Evolutionary conservation across 1,140 invertebrate species (phyloP).

Genomic region (Monomorium pharaonis): DNA sequence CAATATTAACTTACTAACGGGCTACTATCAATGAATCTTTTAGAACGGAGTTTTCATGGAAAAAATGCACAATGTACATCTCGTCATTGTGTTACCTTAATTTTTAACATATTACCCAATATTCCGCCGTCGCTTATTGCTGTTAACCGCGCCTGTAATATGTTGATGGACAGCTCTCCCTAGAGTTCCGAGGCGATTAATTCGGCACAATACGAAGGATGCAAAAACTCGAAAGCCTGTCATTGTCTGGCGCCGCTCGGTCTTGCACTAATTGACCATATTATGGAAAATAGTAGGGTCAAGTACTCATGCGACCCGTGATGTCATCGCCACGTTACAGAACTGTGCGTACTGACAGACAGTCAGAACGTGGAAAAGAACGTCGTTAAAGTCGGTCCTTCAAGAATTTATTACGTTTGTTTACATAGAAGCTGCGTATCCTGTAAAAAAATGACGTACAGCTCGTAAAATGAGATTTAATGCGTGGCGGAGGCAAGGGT

Average conservation of each 20-base stretch:
- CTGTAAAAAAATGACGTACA: conserved; percentile 46
- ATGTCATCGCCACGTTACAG: conserved; percentile 72
- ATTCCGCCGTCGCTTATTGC: conserved; percentile 20
- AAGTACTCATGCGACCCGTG: conserved; percentile 71
- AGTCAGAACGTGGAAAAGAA: conserved; percentile 26
- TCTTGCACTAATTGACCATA: conserved; percentile 75
- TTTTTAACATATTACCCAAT: conserved; percentile 18
- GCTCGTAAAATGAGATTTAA: conserved; percentile 67
- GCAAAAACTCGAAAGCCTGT: conserved; percentile 58
- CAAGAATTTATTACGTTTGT: conserved; percentile 56
- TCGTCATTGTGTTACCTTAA: not conserved
- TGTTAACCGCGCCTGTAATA: conserved; percentile 38
- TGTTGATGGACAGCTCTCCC: conserved; percentile 32
- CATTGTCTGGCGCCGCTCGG: conserved; percentile 51
- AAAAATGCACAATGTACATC: not conserved
- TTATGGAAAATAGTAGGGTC: conserved; percentile 76
- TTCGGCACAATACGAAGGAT: conserved; percentile 51
- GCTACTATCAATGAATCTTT: not conserved
- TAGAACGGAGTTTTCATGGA: not conserved
- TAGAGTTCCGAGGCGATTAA: conserved; percentile 35
- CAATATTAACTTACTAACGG: not conserved
- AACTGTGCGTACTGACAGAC: conserved; percentile 15
- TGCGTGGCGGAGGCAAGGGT: conserved; percentile 31
- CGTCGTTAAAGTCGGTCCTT: conserved; percentile 41
- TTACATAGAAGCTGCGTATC: conserved; percentile 37